Percentiles rank a stretch among this genome's conserved stretches.
Conservation (phyloP, 2,797 vertebrate species). For the Furcifer pardalis region DNA sequence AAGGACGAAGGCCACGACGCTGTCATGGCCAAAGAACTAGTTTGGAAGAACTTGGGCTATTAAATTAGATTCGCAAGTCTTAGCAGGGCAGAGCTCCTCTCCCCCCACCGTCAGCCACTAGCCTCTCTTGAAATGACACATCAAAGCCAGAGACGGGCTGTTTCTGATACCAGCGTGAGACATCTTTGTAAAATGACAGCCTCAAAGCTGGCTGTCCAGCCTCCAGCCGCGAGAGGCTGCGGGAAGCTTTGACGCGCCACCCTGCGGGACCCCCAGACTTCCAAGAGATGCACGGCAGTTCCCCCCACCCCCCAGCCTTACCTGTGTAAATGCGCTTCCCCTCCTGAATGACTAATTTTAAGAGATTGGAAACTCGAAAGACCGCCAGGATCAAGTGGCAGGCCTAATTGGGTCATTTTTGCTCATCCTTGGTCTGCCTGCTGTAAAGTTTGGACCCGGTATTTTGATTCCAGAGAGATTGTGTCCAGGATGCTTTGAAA, state of each 20-base stretch:
- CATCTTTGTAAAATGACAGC: slow-evolving; percentile 72
- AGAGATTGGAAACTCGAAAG: neutral
- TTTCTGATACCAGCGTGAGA: slow-evolving; percentile 83
- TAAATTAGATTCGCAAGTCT: slow-evolving; percentile 69
- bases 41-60: slow-evolving; percentile 17
- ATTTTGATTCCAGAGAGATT: neutral
- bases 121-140: slow-evolving; percentile 85
- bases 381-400: neutral
- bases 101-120: slow-evolving; percentile 23
- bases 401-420: slow-evolving; percentile 10
- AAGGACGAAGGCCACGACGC: neutral
- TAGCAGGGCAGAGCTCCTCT: slow-evolving; percentile 57
- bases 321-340: slow-evolving; percentile 32
- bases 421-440: neutral
- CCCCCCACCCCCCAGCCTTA: neutral
- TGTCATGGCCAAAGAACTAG: neutral
- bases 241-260: slow-evolving; percentile 79
- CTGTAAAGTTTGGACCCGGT: neutral
- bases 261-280: slow-evolving; percentile 78
- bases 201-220: slow-evolving; percentile 82
- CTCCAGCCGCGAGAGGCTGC: slow-evolving; percentile 80
- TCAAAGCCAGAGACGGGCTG: slow-evolving; percentile 88
- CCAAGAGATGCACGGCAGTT: slow-evolving; percentile 70
- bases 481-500: neutral
- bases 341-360: slow-evolving; percentile 25